Evolutionary conservation across 2,888 invertebrate genomes (phyloP), one percentile per base, ranked within the genome.

Genomic region (Cosmorhoe ocellata): DNA sequence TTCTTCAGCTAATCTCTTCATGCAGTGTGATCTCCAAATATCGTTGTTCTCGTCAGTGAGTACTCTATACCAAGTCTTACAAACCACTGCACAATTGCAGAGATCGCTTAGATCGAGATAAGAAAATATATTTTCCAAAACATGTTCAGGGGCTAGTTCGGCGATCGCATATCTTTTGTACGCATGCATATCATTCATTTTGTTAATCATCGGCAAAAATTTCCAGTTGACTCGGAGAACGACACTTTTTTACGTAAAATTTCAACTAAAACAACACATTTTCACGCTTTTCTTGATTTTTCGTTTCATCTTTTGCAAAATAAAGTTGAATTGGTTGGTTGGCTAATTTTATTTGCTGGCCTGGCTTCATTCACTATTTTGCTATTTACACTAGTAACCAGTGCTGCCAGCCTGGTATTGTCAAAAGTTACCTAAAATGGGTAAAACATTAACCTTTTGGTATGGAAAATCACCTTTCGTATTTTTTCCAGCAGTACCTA

Each of bases 41-140:
- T 98, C 98, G 84, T 96, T 97, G 84, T 97, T 97, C 88, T 98
- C 98, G 76, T 98, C 97, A 78, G 94, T 95, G 50, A 99, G 90
- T 79, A 96, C 95, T 77, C 93, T 93, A 78, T 96, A 95, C 99
- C 99, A 99, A 72, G 93, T 95, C 82, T 96, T 96, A 87, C 99
- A 99, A 44, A 98, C 98, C 64, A 97, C 88, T 56, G 97, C 94
- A 91, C 98, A 98, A 83, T 95, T 96, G 70, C 94, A 92, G 59
- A 99, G 88, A 79, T 99, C 98, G 72, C 93, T 93, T 49, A 98
- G 90, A 72, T 95, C 95, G 76, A 99, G 91, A 91, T 96, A 98
- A 3, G 97, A 97, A 91, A 98, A 98, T 84, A 97, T 95, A 71
- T 94, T 93, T 91, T 97, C 97, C 79, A 97, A 91, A 74, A 97